Base-by-base conservation (phyloP, 2,797 vertebrate genomes). In the Ispidina picta region DNA sequence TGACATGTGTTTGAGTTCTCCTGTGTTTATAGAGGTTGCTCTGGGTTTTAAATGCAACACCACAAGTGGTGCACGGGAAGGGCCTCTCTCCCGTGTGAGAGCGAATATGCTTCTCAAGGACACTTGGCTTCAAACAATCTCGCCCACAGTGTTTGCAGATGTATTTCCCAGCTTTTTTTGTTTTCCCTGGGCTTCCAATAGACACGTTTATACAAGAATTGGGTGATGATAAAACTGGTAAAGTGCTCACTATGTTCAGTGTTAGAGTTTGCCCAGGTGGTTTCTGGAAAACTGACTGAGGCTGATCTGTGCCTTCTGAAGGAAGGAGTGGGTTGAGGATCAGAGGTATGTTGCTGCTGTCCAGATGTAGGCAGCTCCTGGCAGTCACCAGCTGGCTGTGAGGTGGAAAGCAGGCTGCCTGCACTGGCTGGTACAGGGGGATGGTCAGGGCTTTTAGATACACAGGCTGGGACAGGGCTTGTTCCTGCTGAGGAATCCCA, bases 11-110 rank as follows among this genome's bases (percentile, higher is more conserved):
- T 96, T 99, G 99, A 8, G 99, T 99, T 15, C 99, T 98, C 83
- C 98, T 98, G 92, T 99, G 99, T 89, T 99, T 99, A 66, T 99
- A 99, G 72, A 99, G 96, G 96, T 99, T 99, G 97, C 99, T 99
- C 97, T 99, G 99, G 46, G 99, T 99, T 98, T 99, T 99, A 70
- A 99, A 99, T 25, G 99, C 99, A 41, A 99, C 98, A 56, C 99
- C 98, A 31, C 99, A 99, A 7, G 98, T 98, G 88, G 96, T 96
- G 51, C 99, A 99, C 0, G 99, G 99, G 78, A 99, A 99, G 26
- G 99, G 99, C 85, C 99, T 97, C 95, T 99, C 99, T 1, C 99
- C 99, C 0, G 99, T 99, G 97, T 99, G 99, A 49, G 99, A 99
- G 54, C 99, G 98, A 33, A 99, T 97, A 60, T 99, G 99, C 92